Evolutionary conservation across 2,113 vertebrate genomes (phyloP), one percentile per base, ranked within the genome.

Genomic region (Megaleporinus macrocephalus): DNA sequence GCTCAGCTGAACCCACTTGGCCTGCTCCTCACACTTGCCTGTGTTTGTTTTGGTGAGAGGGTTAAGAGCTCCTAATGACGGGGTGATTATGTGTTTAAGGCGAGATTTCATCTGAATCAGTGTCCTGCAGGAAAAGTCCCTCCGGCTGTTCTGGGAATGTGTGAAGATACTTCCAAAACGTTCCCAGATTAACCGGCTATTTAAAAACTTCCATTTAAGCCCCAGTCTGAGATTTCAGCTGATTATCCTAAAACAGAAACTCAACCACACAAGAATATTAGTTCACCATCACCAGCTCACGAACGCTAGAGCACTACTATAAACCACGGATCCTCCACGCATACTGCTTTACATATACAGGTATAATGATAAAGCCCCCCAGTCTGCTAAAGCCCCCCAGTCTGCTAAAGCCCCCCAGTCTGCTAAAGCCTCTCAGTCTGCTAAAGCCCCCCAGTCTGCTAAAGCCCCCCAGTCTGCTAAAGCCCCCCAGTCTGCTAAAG

Each of bases 61-160:
- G 49, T 82, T 78, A 82, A 85, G 76, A 82, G 84, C 80, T 82
- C 36, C 66, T 74, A 78, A 85, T 82, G 75, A 82, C 75, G 27
- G 27, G 29, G 41, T 78, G 75, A 85, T 78, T 85, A 61, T 82
- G 75, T 79, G 41, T 82, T 85, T 82, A 85, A 81, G 62, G 79
- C 61, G 47, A 74, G 83, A 73, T 73, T 73, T 66, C 73, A 84
- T 84, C 79, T 85, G 73, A 81, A 78, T 81, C 79, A 78, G 74
- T 71, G 59, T 77, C 76, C 76, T 80, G 27, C 51, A 73, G 74
- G 72, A 44, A 44, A 44, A 44, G 41, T 44, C 15, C 59, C 78
- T 81, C 68, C 36, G 59, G 57, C 11, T 66, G 83, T 77, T 63
- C 79, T 81, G 55, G 59, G 59, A 74, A 65, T 53, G 63, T 29